phyloP scores from a whole-genome alignment of 2,888 invertebrate species.

The Ophion slaviceki region DNA sequence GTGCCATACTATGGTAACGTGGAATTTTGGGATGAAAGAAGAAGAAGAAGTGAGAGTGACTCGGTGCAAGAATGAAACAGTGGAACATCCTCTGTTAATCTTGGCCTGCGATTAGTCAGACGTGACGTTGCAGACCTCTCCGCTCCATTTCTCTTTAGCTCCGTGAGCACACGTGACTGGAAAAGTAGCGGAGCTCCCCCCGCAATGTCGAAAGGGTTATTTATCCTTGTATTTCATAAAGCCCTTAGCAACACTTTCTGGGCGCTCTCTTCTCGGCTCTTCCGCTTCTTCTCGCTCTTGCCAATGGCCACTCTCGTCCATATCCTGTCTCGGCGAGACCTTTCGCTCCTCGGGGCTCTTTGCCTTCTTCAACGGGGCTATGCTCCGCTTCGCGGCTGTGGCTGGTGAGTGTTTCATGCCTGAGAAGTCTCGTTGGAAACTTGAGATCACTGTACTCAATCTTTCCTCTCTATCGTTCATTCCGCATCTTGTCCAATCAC shows the following conservation, averaged over 20 bases:
- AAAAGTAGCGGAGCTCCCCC: conserved; percentile 9
- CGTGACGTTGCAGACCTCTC: conserved; percentile 54
- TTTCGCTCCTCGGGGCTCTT: conserved; percentile 4
- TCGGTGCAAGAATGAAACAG: background rate
- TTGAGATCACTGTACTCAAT: conserved; percentile 72
- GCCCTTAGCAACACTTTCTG: conserved; percentile 57
- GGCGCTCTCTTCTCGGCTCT: background rate
- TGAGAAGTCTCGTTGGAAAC: conserved; percentile 79
- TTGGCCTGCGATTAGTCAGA: conserved; percentile 67
- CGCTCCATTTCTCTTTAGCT: background rate
- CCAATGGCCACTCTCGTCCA: conserved; percentile 17
- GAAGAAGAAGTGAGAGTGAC: background rate
- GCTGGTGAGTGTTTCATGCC: conserved; percentile 76
- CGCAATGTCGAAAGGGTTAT: conserved; percentile 63
- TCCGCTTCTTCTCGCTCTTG: conserved; percentile 23
- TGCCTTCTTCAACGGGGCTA: background rate
- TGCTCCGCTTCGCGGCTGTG: conserved; percentile 69
- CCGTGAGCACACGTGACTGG: conserved; percentile 1
- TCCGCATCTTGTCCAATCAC: background rate
- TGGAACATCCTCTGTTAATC: conserved; percentile 52
- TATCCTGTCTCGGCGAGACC: conserved; percentile 15
- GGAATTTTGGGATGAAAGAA: background rate
- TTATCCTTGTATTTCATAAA: conserved; percentile 77
- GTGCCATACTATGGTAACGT: background rate
- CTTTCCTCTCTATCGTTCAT: background rate